phyloP scores from a whole-genome alignment of 37 sponge, comb jelly and placozoan genomes.

The Bolinopsis microptera region DNA sequence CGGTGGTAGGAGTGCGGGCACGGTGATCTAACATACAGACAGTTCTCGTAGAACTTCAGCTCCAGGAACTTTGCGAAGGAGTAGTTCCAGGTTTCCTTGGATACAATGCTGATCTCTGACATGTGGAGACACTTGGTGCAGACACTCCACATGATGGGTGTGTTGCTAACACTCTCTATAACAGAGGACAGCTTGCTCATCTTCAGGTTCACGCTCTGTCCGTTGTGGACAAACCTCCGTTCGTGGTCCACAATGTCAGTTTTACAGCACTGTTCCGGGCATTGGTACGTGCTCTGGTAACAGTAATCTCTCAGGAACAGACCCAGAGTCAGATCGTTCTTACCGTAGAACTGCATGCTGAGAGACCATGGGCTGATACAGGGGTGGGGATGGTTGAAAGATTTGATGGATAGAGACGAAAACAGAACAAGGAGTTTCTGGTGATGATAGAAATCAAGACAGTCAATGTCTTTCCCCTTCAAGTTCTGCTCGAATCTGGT shows the following conservation, averaged over 20 bases:
- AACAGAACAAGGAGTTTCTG: slow-evolving; percentile 71
- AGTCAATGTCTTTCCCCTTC: slow-evolving; percentile 67
- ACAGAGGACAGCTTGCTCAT: slow-evolving; percentile 69
- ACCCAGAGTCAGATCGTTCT: slow-evolving; percentile 86
- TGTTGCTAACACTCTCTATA: slow-evolving; percentile 67
- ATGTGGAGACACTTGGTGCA: slow-evolving; percentile 75
- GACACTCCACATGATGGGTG: slow-evolving; percentile 76
- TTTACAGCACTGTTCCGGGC: slow-evolving; percentile 73
- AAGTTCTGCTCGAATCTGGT: slow-evolving; percentile 41
- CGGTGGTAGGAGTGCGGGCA: slow-evolving; percentile 80
- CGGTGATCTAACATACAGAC: neutral
- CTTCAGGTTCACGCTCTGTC: slow-evolving; percentile 67
- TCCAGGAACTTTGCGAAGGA: slow-evolving; percentile 97
- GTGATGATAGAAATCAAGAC: slow-evolving; percentile 69
- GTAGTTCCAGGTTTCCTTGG: slow-evolving; percentile 74
- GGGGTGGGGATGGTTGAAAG: slow-evolving; percentile 67
- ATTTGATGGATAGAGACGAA: slow-evolving; percentile 63
- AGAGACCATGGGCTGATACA: slow-evolving; percentile 71
- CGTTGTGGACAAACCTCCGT: slow-evolving; percentile 80
- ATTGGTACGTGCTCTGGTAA: slow-evolving; percentile 75
- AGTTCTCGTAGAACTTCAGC: slow-evolving; percentile 82
- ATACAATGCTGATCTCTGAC: slow-evolving; percentile 66
- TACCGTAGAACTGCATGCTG: slow-evolving; percentile 83
- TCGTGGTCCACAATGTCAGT: slow-evolving; percentile 77
- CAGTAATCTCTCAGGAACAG: slow-evolving; percentile 89